These are phyloP conservation scores for Sebastes ruberrimus DNA, from an alignment of 2,797 vertebrate species.

Conservation along the genomic window DNA sequence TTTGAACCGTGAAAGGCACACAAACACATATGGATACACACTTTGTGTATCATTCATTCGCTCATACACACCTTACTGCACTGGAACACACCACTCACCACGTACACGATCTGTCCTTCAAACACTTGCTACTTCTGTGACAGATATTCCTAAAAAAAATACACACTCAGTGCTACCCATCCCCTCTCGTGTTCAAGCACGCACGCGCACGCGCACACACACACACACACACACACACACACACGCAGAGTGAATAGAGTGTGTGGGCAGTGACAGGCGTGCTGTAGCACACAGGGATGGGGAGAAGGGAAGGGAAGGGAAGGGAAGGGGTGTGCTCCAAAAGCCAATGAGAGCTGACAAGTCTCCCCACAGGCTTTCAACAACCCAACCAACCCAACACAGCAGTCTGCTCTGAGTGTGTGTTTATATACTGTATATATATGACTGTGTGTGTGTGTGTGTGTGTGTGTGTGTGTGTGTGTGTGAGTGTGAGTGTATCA, in stretches of 20 bases:
- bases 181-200: too few relatives aligned
- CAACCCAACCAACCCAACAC: constrained; percentile 9
- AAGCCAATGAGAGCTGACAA: constrained; percentile 63
- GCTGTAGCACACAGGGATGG: constrained; percentile 33
- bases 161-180: neutral
- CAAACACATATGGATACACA: neutral
- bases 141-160: constrained; percentile 9
- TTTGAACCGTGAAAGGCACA: too few relatives aligned
- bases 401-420: neutral
- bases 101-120: neutral
- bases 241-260: neutral
- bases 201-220: neutral
- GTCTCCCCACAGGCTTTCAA: constrained; percentile 31
- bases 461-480: neutral
- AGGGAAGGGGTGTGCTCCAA: constrained; percentile 8
- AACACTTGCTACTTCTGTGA: neutral
- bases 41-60: neutral
- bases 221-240: neutral
- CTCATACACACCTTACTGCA: neutral
- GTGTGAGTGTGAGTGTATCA: neutral
- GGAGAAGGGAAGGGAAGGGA: neutral
- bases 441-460: neutral
- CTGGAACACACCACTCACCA: neutral
- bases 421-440: neutral
- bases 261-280: constrained; percentile 49